Conservation (phyloP, 2,888 invertebrate genomes). For the Cantharis rustica region DNA sequence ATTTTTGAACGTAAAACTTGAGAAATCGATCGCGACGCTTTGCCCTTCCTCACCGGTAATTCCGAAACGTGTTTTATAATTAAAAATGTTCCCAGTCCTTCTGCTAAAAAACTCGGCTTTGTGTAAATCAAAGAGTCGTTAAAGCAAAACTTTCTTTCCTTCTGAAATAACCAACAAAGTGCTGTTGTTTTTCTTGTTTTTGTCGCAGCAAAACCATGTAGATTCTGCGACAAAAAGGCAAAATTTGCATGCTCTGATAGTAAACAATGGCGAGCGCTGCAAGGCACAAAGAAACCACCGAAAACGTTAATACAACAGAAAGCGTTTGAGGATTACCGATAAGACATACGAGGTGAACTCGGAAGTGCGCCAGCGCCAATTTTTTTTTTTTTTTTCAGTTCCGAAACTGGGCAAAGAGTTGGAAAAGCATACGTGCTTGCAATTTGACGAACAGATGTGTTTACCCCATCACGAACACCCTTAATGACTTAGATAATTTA, state of each 20-base stretch:
- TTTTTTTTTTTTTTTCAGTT: no score
- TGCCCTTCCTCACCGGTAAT: background rate
- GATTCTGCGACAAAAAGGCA: background rate
- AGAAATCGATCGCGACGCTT: background rate
- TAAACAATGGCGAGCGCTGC: background rate
- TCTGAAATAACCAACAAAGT: background rate
- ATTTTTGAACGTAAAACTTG: background rate
- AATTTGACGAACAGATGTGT: constrained; percentile 7
- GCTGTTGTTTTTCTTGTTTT: background rate
- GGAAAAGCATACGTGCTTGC: no score
- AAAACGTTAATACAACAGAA: background rate
- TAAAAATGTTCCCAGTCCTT: background rate
- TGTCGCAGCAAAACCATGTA: background rate
- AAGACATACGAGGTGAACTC: background rate
- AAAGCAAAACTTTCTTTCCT: background rate
- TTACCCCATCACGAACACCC: constrained; percentile 1
- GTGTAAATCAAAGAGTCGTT: background rate
- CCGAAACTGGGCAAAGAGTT: no score
- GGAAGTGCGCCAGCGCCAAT: background rate
- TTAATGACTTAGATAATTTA: constrained; percentile 13
- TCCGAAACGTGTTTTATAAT: background rate
- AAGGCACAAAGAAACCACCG: background rate
- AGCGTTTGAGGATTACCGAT: background rate
- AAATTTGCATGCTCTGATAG: background rate
- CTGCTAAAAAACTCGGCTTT: background rate